phyloP scores from a whole-genome alignment of 30 jellyfish, hydroid and myxozoan species.

The Pelagia noctiluca region DNA sequence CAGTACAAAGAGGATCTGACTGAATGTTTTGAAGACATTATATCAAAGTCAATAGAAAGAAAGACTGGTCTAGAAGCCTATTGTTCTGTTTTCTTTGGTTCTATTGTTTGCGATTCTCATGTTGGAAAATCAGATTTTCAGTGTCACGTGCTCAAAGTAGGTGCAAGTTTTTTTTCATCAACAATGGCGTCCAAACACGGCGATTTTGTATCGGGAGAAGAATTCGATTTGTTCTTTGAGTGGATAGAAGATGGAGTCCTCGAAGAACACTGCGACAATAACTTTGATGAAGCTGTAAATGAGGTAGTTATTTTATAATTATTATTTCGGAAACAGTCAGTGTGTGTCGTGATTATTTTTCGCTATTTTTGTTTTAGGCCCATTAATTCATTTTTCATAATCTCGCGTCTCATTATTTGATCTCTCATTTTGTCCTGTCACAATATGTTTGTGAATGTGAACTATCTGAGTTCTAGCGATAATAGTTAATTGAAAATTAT shows the following conservation, averaged over 20 bases:
- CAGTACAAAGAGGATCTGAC: slow-evolving; percentile 13
- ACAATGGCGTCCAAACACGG: slow-evolving; percentile 5
- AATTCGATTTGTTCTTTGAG: not conserved
- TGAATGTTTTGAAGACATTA: slow-evolving; percentile 19
- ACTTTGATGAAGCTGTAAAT: not conserved
- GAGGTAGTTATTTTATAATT: not conserved
- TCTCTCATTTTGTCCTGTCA: not conserved
- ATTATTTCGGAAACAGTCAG: not conserved
- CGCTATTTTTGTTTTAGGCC: not conserved
- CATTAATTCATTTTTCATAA: not conserved
- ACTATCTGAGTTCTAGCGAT: not conserved
- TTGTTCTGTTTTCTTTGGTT: slow-evolving; percentile 2
- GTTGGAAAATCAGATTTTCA: not conserved
- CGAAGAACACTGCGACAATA: not conserved
- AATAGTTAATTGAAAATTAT: not conserved
- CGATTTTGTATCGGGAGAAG: not conserved
- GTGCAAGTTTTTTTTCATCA: slow-evolving; percentile 2
- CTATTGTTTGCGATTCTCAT: slow-evolving; percentile 1
- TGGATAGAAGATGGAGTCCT: slow-evolving; percentile 15
- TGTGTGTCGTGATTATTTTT: not conserved
- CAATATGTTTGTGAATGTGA: not conserved
- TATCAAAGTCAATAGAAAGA: not conserved
- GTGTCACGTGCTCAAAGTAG: slow-evolving; percentile 4
- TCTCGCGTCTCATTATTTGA: not conserved
- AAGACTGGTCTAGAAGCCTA: not conserved